Evolutionary conservation across 2,888 invertebrate species (phyloP).

Genomic region (Phortica magna): DNA sequence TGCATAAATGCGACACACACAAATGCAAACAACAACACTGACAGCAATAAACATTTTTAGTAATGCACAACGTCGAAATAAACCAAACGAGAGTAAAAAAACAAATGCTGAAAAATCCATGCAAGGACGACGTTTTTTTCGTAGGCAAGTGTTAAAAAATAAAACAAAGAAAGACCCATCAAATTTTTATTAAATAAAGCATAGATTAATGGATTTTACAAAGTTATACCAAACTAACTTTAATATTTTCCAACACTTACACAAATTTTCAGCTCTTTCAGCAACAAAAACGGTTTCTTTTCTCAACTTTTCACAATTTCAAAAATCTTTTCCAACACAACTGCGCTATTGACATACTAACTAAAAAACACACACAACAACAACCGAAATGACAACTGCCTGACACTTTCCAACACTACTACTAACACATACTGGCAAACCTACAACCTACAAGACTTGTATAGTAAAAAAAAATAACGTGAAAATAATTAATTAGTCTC

Average conservation of each 20-base stretch:
- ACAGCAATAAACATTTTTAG: constrained; percentile 36
- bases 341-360: not conserved
- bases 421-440: constrained; percentile 56
- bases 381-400: constrained; percentile 9
- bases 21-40: constrained; percentile 44
- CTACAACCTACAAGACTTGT: constrained; percentile 75
- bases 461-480: constrained; percentile 55
- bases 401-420: constrained; percentile 23
- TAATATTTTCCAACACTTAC: constrained; percentile 52
- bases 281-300: constrained; percentile 24
- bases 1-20: constrained; percentile 31
- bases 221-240: not conserved
- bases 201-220: not conserved
- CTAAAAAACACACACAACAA: not conserved
- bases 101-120: constrained; percentile 1
- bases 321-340: not conserved
- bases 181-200: constrained; percentile 23
- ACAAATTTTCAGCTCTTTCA: constrained; percentile 14
- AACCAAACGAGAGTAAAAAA: not conserved
- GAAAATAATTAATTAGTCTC: constrained; percentile 52
- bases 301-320: not conserved
- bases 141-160: not conserved
- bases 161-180: not conserved
- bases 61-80: constrained; percentile 41
- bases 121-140: constrained; percentile 15